Base-by-base conservation (phyloP, 2,888 invertebrate species). In the Cheiracanthium punctorium region DNA sequence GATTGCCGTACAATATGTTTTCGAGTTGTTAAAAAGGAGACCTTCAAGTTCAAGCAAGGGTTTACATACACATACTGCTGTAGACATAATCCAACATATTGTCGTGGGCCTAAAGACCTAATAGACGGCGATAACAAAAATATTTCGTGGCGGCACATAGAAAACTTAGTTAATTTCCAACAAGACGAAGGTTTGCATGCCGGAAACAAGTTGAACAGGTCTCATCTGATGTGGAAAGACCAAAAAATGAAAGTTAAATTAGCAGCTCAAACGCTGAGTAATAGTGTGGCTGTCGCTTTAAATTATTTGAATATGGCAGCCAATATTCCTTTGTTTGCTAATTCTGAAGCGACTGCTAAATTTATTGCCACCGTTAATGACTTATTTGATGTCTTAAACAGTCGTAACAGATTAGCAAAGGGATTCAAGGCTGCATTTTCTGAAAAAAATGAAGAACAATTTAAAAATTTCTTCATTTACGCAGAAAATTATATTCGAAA, bases 161-260 rank as follows among this genome's bases (percentile, higher is more conserved):
- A 58, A 58, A 0, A 17, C 1, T 14, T 58, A 10, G 64, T 64
- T n/a, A 29, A 75, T 28, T 65, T 65, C 1, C 75, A 75, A 41
- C 64, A 75, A 37, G 10, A 37, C 20, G 65, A 75, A 75, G 75
- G 65, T 12, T 29, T 65, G 2, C 65, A 75, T 29, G 33, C 64
- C 14, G 75, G 33, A 1, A 75, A 30, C 1, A 75, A 75, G 65
- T 12, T 64, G 2, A 32, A 65, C 0, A 32, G 33, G 33, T 12
- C 10, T 7, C 64, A 75, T 65, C 5, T 75, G 5, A 33, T 37
- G 10, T 75, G n/a, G 1, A n/a, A 37, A 37, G 33, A 32, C 1
- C 76, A 76, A 65, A 67, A 17, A 43, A 67, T 76, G 76, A 75
- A 75, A 29, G 65, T 65, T 1, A 75, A 37, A 24, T 20, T 75